Percentiles rank a stretch among this genome's conserved stretches.
Evolutionary conservation across 2,888 invertebrate genomes (phyloP).

Genomic region (Amaurobius ferox): DNA sequence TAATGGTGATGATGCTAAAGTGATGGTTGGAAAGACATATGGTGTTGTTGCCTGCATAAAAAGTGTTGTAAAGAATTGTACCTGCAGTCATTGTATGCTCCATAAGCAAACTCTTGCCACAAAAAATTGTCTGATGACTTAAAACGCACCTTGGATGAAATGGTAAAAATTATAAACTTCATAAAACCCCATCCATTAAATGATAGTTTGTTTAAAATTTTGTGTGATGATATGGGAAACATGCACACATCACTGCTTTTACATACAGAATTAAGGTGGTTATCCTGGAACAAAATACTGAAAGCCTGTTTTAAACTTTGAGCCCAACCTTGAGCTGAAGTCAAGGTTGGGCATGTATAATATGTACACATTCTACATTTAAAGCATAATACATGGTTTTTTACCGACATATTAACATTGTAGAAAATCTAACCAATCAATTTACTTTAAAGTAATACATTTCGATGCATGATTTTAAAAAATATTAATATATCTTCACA

Average conservation of each 20-base stretch:
- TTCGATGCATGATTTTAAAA: too few species aligned
- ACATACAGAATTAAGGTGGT: constrained; percentile 18
- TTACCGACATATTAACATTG: too few species aligned
- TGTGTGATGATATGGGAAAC: constrained; percentile 23
- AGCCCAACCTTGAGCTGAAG: not conserved
- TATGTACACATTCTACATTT: too few species aligned
- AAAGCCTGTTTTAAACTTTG: not conserved
- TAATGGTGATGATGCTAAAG: constrained; percentile 31
- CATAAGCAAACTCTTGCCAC: constrained; percentile 10
- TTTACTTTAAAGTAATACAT: too few species aligned
- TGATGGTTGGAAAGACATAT: not conserved
- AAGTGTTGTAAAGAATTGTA: not conserved
- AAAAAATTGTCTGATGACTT: not conserved
- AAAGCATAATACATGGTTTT: too few species aligned
- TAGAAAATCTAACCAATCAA: too few species aligned
- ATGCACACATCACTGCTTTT: not conserved
- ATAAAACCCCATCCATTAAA: constrained; percentile 18
- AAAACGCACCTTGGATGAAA: not conserved
- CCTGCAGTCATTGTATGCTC: constrained; percentile 21
- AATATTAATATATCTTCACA: too few species aligned
- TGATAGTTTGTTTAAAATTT: constrained; percentile 13
- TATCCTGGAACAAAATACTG: not conserved
- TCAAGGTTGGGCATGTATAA: too few species aligned
- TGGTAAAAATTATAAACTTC: constrained; percentile 17
- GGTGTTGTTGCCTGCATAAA: not conserved